Conservation (phyloP, 1,140 invertebrate genomes). For the Drosophila micromelanica region DNA sequence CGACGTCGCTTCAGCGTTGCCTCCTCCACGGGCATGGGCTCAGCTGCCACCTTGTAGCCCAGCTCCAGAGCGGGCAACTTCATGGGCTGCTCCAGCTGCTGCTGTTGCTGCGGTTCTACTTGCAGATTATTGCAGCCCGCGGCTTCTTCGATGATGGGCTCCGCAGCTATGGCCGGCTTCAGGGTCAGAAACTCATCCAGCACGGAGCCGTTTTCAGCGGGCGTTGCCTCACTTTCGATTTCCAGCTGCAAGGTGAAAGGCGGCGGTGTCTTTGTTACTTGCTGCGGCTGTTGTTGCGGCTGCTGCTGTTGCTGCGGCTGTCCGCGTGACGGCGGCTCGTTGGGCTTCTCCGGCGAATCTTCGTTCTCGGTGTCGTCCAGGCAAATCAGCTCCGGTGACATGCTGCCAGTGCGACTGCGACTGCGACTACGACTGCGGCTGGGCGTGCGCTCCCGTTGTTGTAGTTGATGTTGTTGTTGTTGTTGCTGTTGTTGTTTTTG, state of each 20-base stretch:
- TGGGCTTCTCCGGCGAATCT: slow-evolving; percentile 61
- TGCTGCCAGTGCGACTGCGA: slow-evolving; percentile 28
- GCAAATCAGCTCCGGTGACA: slow-evolving; percentile 63
- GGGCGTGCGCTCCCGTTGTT: slow-evolving; percentile 3
- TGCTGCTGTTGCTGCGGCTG: not conserved
- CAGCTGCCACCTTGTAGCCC: slow-evolving; percentile 5
- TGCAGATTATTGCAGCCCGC: not conserved
- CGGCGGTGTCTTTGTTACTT: not conserved
- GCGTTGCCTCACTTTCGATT: not conserved
- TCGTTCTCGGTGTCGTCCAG: slow-evolving; percentile 72
- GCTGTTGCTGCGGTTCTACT: not conserved
- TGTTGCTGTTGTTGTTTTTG: slow-evolving; percentile 1
- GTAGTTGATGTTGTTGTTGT: slow-evolving; percentile 14
- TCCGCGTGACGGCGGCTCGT: slow-evolving; percentile 4
- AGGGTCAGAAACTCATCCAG: slow-evolving; percentile 61
- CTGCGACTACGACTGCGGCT: slow-evolving; percentile 16
- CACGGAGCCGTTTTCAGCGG: slow-evolving; percentile 48
- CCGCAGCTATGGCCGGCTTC: slow-evolving; percentile 25
- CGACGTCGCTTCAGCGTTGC: slow-evolving; percentile 50
- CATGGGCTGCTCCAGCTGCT: slow-evolving; percentile 8
- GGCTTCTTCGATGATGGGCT: slow-evolving; percentile 17
- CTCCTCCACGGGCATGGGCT: slow-evolving; percentile 5
- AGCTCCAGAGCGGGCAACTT: slow-evolving; percentile 1
- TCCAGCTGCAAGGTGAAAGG: slow-evolving; percentile 21
- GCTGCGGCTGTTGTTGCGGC: not conserved